Evolutionary conservation across 2,888 invertebrate species (phyloP).

Genomic region (Pachycephus smyrnensis): DNA sequence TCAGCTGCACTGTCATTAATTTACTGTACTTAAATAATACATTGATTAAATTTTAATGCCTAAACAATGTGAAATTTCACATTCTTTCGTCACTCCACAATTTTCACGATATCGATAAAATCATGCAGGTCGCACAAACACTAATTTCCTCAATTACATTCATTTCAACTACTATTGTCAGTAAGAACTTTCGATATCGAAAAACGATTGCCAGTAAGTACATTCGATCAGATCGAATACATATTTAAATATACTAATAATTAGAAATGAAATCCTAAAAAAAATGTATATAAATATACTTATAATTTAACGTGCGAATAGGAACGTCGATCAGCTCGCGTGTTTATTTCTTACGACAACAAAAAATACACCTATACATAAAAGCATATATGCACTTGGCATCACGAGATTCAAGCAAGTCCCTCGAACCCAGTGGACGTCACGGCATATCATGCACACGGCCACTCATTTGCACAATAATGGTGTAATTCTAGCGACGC

Average conservation of each 20-base stretch:
- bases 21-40: neutral
- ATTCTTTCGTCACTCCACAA: no score
- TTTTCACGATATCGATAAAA: neutral
- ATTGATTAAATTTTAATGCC: neutral
- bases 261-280: neutral
- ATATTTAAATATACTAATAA: neutral
- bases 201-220: neutral
- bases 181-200: neutral
- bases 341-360: neutral
- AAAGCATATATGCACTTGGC: neutral
- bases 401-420: neutral
- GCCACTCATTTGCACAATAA: slow-evolving; percentile 61
- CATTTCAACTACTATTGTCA: neutral
- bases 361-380: neutral
- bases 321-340: neutral
- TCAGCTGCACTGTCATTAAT: no score
- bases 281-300: neutral
- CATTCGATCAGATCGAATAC: neutral
- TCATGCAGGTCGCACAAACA: neutral
- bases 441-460: slow-evolving; percentile 48
- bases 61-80: no score
- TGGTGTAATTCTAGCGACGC: slow-evolving; percentile 55
- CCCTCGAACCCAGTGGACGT: slow-evolving; percentile 35
- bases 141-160: neutral
- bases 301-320: neutral